These are phyloP conservation scores for Fragum fragum DNA, from an alignment of 2,888 invertebrate species.

Conservation along the genomic window DNA sequence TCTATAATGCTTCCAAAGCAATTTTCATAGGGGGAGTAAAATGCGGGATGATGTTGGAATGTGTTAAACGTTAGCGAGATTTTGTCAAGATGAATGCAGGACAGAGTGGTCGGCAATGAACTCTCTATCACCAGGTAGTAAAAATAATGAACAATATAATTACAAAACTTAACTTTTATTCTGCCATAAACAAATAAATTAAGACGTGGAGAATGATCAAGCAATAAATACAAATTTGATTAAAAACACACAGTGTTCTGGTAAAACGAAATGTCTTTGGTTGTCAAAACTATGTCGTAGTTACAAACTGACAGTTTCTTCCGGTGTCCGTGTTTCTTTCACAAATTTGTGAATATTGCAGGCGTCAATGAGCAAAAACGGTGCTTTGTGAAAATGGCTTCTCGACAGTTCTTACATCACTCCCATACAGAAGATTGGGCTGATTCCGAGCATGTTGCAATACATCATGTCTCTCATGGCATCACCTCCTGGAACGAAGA, in stretches of 20 bases:
- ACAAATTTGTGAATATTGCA: background rate
- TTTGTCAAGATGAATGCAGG: too few species aligned
- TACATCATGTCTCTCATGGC: slow-evolving; percentile 23
- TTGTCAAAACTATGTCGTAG: too few species aligned
- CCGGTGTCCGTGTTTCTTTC: background rate
- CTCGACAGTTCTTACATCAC: slow-evolving; percentile 9
- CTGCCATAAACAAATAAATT: slow-evolving; percentile 11
- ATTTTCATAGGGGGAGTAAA: too few species aligned
- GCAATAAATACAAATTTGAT: background rate
- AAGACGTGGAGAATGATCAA: background rate
- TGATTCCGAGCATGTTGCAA: slow-evolving; percentile 18
- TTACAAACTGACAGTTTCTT: background rate
- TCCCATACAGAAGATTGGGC: slow-evolving; percentile 13
- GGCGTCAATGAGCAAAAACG: slow-evolving; percentile 7
- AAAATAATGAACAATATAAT: background rate
- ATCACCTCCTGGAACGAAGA: slow-evolving; percentile 14
- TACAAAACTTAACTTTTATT: slow-evolving; percentile 30
- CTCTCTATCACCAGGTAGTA: too few species aligned
- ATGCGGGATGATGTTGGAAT: too few species aligned
- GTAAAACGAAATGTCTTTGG: too few species aligned
- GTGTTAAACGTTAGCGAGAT: too few species aligned
- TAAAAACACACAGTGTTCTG: too few species aligned
- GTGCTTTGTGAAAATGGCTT: background rate
- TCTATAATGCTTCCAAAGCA: too few species aligned
- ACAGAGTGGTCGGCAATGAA: too few species aligned